Percentiles rank a stretch among this genome's conserved stretches.
phyloP scores from a whole-genome alignment of 2,797 vertebrate genomes.

The Centroberyx gerrardi region DNA sequence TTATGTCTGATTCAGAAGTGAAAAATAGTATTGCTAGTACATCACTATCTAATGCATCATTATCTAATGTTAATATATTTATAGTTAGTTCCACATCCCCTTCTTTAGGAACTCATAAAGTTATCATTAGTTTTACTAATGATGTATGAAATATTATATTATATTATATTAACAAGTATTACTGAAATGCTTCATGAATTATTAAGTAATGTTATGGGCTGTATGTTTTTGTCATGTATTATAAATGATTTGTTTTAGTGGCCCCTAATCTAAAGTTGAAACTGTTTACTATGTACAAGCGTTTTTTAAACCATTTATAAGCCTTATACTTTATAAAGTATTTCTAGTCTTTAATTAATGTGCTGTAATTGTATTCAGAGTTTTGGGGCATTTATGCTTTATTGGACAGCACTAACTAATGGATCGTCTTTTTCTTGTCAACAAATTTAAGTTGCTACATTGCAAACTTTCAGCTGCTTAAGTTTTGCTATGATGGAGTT shows the following conservation, averaged over 20 bases:
- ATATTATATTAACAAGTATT: no score
- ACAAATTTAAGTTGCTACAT: no score
- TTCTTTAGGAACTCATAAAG: no score
- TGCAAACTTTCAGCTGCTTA: no score
- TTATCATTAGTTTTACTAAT: no score
- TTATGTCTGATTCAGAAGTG: slow-evolving; percentile 20
- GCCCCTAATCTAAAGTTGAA: neutral
- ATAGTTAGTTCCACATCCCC: slow-evolving; percentile 22
- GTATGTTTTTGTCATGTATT: no score
- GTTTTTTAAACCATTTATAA: no score
- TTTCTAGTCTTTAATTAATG: slow-evolving; percentile 3
- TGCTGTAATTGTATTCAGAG: neutral
- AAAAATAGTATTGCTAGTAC: neutral
- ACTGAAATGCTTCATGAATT: no score
- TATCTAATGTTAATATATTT: slow-evolving; percentile 23
- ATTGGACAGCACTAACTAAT: neutral
- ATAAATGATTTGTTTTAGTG: neutral
- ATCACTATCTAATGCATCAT: slow-evolving; percentile 1
- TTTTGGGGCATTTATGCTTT: neutral
- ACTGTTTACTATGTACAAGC: neutral
- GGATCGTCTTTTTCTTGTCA: no score
- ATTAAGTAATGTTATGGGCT: no score
- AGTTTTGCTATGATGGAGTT: no score
- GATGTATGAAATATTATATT: no score
- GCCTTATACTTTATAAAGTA: neutral